These are phyloP conservation scores for Perca flavescens DNA, from an alignment of 2,113 vertebrate species.

Conservation along the genomic window DNA sequence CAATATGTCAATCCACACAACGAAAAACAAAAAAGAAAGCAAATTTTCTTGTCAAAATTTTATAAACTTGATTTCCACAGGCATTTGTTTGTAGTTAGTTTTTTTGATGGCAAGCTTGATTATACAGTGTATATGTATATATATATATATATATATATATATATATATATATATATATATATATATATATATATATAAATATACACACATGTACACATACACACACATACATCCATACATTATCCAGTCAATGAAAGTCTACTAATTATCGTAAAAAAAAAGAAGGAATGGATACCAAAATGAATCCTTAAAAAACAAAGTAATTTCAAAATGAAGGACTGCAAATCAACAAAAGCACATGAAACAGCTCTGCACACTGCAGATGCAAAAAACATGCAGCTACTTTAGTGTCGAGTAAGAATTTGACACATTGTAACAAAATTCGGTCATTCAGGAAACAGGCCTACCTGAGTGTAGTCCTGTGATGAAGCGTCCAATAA, in stretches of 20 bases:
- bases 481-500: conserved; percentile 87
- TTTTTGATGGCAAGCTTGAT: background rate
- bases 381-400: background rate
- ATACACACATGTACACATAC: too few species aligned
- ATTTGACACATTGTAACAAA: background rate
- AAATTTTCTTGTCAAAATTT: background rate
- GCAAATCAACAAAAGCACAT: background rate
- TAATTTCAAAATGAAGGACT: conserved; percentile 2
- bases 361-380: background rate
- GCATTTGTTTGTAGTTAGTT: background rate
- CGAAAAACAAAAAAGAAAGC: background rate
- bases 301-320: background rate
- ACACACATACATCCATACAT: too few species aligned
- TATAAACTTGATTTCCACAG: background rate
- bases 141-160: too few species aligned
- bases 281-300: background rate
- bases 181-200: too few species aligned
- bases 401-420: background rate
- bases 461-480: conserved; percentile 91
- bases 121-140: background rate
- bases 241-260: too few species aligned
- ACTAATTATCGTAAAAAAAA: background rate
- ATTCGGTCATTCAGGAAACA: background rate
- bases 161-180: too few species aligned
- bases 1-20: background rate